Evolutionary conservation across 2,797 vertebrate species (phyloP).

Genomic region (Rhinoraja longicauda): DNA sequence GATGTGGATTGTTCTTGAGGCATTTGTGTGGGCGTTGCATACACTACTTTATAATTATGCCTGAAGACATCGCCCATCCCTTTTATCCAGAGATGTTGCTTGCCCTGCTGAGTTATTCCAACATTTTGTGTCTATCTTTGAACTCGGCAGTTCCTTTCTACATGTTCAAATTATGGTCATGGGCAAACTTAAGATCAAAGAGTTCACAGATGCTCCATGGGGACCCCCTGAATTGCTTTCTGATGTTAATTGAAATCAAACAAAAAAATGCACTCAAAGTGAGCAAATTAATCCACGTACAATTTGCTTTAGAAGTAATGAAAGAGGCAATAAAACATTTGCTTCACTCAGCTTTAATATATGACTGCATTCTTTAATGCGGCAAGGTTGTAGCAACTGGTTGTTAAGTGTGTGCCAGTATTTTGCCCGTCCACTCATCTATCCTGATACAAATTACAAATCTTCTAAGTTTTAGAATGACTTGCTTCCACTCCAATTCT

Average conservation of each 20-base stretch:
- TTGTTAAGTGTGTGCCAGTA: background rate
- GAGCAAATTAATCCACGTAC: background rate
- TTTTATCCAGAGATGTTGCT: too few relatives aligned
- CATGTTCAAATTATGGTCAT: background rate
- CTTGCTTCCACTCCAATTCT: too few relatives aligned
- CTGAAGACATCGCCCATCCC: too few relatives aligned
- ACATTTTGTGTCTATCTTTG: too few relatives aligned
- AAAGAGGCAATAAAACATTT: background rate
- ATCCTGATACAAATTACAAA: background rate
- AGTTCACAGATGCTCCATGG: background rate
- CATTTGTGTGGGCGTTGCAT: background rate
- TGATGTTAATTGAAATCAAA: background rate
- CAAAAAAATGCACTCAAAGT: background rate
- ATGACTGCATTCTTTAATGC: background rate
- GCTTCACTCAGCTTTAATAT: background rate
- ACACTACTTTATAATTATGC: background rate
- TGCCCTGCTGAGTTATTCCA: too few relatives aligned
- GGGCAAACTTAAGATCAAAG: background rate
- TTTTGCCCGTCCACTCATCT: background rate
- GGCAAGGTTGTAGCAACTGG: background rate
- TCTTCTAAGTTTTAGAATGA: too few relatives aligned
- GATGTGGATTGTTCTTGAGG: background rate
- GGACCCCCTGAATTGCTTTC: background rate
- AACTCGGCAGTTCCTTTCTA: too few relatives aligned
- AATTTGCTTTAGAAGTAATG: background rate